Evolutionary conservation across 1,140 invertebrate species (phyloP), one percentile per base, ranked within the genome.

Genomic region (Nymphalis io): DNA sequence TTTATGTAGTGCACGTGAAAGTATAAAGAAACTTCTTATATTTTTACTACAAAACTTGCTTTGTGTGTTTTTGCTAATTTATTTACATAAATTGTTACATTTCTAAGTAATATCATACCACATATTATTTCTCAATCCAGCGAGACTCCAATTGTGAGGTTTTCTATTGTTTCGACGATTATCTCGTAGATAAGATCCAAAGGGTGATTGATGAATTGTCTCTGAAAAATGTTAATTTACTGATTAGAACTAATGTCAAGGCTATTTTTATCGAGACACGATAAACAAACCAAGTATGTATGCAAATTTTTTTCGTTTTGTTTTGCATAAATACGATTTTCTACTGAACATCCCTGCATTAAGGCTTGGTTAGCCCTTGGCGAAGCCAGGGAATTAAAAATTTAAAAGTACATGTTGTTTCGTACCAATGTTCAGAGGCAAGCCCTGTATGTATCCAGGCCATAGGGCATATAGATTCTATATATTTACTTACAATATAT

Each of bases 161-260:
- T 48, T 46, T 21, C 46, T n/a, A 11, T 44, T n/a, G 13, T 51
- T 33, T 33, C 6, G n/a, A 55, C 23, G 23, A 23, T 55, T 48
- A 48, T 62, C 42, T 18, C 11, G 13, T 48, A 20, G 60, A 62
- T 62, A 62, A 62, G 60, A 62, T 62, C 13, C 46, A 51, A 44
- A 13, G 23, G 6, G 27, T 33, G 27, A 33, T 33, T 62, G 60
- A 51, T 48, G 60, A 48, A 51, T 38, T 48, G 60, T 23, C 60
- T 62, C 60, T 62, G 60, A 51, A 62, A 61, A 27, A 62, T 55
- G 23, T 55, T 55, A 55, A 55, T 16, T 12, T 12, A 55, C 48
- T 51, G 40, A 18, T 51, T 51, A 51, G 3, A 20, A 15, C n/a
- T 8, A 60, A 46, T 46, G 42, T 44, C 16, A 60, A 44, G 55